Evolutionary conservation across 2,888 invertebrate genomes (phyloP), one percentile per base, ranked within the genome.

Genomic region (Hydrotaea diabolus): DNA sequence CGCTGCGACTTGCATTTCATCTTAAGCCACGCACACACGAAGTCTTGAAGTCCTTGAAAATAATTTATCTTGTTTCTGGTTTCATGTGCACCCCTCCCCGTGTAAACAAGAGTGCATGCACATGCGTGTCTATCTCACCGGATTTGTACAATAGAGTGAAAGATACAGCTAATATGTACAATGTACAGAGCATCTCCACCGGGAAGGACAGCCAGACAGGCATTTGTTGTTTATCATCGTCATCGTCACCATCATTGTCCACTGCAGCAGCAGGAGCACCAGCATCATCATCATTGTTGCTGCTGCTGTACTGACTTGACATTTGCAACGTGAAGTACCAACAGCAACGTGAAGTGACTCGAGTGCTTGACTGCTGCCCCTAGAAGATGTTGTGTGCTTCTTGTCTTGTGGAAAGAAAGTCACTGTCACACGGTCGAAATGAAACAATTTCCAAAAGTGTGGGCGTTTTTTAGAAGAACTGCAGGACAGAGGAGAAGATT

Each of bases 31-130:
- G 69, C 69, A 69, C 69, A 69, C 43, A 23, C 43, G n/a, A n/a
- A 19, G 8, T 66, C 66, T 66, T 66, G 19, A 69, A 69, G 69
- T 69, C 69, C 69, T 69, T 69, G 69, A 69, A 69, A 69, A 39
- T 66, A 43, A 69, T 46, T 43, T 69, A 69, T 69, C 69, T 69
- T 69, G 64, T 66, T 39, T 66, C 66, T 39, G 2, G 31, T 31
- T 31, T 31, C 43, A 69, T 69, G 9, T n/a, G n/a, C n/a, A n/a
- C n/a, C n/a, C n/a, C n/a, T n/a, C 23, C 43, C 21, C 2, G 23
- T 11, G n/a, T 43, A 23, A 69, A 69, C 17, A 43, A 46, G 39
- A 46, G 39, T 11, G n/a, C 46, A 69, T 69, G 69, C 69, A 69
- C 23, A 59, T 26, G 59, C 59, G 59, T 59, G 59, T 26, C 9